Evolutionary conservation across 1,140 invertebrate species (phyloP).

Genomic region (Hyles euphorbiae): DNA sequence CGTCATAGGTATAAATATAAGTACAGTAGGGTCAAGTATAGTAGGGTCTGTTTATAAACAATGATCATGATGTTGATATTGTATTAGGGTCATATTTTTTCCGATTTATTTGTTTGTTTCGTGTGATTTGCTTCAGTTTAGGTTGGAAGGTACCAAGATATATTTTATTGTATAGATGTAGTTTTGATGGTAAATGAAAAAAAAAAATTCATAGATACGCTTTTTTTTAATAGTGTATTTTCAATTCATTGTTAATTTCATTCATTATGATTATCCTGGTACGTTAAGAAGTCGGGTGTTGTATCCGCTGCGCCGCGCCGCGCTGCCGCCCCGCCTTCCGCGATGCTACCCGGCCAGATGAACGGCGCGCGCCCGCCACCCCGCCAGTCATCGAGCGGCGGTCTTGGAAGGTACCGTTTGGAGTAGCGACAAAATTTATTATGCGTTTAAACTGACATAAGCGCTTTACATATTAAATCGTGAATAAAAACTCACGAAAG

Average conservation of each 20-base stretch:
- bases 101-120: too few relatives aligned
- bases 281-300: constrained; percentile 30
- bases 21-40: too few relatives aligned
- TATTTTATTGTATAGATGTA: too few relatives aligned
- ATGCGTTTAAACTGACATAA: constrained; percentile 56
- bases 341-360: constrained; percentile 49
- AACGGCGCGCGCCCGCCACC: constrained; percentile 31
- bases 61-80: too few relatives aligned
- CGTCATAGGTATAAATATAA: too few relatives aligned
- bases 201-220: too few relatives aligned
- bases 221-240: not conserved
- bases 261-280: constrained; percentile 40
- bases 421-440: constrained; percentile 28
- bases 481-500: constrained; percentile 61
- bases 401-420: constrained; percentile 34
- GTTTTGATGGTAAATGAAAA: too few relatives aligned
- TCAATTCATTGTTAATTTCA: constrained; percentile 17
- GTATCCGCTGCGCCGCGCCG: constrained; percentile 25
- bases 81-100: too few relatives aligned
- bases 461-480: constrained; percentile 51
- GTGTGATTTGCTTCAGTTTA: too few relatives aligned
- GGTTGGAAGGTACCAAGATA: too few relatives aligned
- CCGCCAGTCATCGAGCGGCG: constrained; percentile 68
- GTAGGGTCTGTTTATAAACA: too few relatives aligned
- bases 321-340: constrained; percentile 16